Base-by-base conservation (phyloP, 1,140 invertebrate genomes). In the Meteorus sp. region DNA sequence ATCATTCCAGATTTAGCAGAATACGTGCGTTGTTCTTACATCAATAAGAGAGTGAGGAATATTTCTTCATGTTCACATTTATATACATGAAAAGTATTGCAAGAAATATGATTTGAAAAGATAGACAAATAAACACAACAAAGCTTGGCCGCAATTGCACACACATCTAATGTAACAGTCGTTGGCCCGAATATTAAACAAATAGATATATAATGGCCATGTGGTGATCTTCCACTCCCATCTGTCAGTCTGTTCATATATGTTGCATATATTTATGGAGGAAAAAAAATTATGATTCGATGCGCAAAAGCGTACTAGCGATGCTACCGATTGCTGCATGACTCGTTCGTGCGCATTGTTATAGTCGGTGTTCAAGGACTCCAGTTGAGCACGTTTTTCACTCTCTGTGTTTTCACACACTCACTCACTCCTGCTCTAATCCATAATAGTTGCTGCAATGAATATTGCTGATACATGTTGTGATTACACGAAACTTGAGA, bases 251-350 rank as follows among this genome's bases (percentile, higher is more conserved):
- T 31, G 31, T 37, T 47, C 29, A 29, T 47, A 35, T 45, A 23
- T 13, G 1, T 8, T 56, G 39, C 3, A 20, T 56, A 22, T 41
- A 23, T 22, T 47, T 56, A 43, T 56, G 54, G 20, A 43, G 43
- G 43, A 33, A 56, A 31, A 23, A 45, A 47, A 56, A 56, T 56
- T 56, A 56, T 5, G 27, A 55, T 55, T 55, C 53, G 27, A 27
- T 45, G 53, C 41, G 45, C 45, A n/a, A 20, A 19, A 27, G 23
- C 11, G 13, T 11, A 23, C 31, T 13, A 31, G 31, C 31, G 54
- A 56, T 56, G 43, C 43, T 56, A 47, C 43, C 31, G 43, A 56
- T 56, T 56, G 54, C 54, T 56, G 35, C 54, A 56, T 39, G 37
- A 43, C 52, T 54, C 37, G 35, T 54, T 25, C 23, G 29, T 47